Conservation (phyloP, 37 sponge, comb jelly and placozoan species). For the Cladorhizidae sp. region DNA sequence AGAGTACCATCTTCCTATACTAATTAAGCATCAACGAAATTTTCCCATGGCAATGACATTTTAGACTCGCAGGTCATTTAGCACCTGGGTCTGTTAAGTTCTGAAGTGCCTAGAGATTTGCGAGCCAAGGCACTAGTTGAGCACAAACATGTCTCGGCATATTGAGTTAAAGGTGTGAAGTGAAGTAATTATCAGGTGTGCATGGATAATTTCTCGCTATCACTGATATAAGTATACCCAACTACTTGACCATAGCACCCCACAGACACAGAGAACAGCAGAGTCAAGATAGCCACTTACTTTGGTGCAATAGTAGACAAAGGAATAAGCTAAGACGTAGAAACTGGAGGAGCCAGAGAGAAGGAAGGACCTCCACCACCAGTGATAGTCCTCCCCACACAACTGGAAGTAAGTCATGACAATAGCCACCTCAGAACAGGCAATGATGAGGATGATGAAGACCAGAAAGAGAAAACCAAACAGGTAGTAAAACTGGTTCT, state of each 20-base stretch:
- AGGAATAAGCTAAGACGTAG: constrained; percentile 89
- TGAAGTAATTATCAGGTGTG: no score
- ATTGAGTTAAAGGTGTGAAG: no score
- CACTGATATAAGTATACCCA: no score
- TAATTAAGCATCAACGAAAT: no score
- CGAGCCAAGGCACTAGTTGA: no score
- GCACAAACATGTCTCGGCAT: no score
- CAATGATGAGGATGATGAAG: constrained; percentile 94
- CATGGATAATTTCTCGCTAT: no score
- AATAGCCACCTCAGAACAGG: constrained; percentile 96
- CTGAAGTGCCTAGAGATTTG: no score
- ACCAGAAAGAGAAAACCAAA: constrained; percentile 98
- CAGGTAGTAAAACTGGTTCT: constrained; percentile 98
- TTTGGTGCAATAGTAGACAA: constrained; percentile 94
- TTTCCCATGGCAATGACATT: no score
- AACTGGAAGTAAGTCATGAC: constrained; percentile 97
- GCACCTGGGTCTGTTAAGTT: no score
- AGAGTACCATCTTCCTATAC: no score
- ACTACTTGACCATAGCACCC: neutral
- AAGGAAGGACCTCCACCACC: constrained; percentile 99
- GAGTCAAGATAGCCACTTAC: constrained; percentile 35
- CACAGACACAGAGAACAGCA: neutral
- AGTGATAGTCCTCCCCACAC: constrained; percentile 97
- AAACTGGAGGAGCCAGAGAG: constrained; percentile 83
- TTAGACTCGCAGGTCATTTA: no score